Base-by-base conservation (phyloP, 2,113 vertebrate genomes). In the Perca flavescens region DNA sequence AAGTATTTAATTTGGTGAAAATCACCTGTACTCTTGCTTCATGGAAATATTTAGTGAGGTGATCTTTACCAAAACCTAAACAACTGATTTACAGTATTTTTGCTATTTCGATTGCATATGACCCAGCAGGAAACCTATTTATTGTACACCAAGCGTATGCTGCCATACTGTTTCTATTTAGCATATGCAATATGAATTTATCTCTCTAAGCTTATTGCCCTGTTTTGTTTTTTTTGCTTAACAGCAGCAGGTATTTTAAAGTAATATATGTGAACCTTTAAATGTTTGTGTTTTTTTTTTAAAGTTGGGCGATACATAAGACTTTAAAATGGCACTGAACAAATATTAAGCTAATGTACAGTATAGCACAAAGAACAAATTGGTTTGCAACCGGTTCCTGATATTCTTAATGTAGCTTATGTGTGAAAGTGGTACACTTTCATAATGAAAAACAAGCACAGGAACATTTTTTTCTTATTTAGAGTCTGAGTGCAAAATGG, bases 101-200 rank as follows among this genome's bases (percentile, higher is more conserved):
- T 70, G 19, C 43, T 54, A 57, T 80, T 89, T 79, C 12, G 6
- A 86, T 70, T 84, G 69, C 60, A 64, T 68, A 14, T 68, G 57
- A 87, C 77, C 77, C 80, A 80, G 70, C 79, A 76, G 75, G 66
- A 79, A 82, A 62, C 43, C 61, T 74, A 66, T 84, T 78, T 52
- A 76, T 70, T 85, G 67, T 82, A 49, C 71, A 74, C 34, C 6
- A 21, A 79, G 67, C 78, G 53, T 74, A 79, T 47, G 5, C n/a
- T 76, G 73, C 49, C 34, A 70, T 22, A 43, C 80, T 64, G 58
- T 25, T 87, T 74, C 50, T 74, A 77, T 87, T 85, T 79, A 86
- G 66, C 52, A 54, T 81, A 47, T 69, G 28, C 46, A 70, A 54
- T 15, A 19, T 50, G 43, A 58, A 83, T 72, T 79, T 71, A 49